Evolutionary conservation across 2,888 invertebrate species (phyloP).

Genomic region (Drosophila mulleri): DNA sequence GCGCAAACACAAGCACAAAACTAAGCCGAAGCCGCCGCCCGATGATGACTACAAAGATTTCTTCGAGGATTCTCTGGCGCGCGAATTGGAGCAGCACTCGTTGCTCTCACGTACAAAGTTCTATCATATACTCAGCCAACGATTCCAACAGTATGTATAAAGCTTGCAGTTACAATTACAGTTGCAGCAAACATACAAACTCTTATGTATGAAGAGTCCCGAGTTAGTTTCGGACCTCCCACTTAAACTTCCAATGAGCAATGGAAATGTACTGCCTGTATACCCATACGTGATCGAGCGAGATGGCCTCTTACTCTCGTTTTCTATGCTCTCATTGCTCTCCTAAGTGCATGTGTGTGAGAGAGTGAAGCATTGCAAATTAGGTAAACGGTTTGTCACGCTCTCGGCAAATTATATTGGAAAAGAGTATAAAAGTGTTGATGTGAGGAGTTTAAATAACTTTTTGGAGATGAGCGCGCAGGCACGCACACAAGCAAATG

Average conservation of each 20-base stretch:
- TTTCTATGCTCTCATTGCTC: background rate
- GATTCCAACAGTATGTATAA: slow-evolving; percentile 65
- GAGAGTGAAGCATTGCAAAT: too few species aligned
- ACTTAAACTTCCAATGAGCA: background rate
- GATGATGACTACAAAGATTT: slow-evolving; percentile 57
- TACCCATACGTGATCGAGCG: background rate
- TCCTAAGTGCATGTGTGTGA: background rate
- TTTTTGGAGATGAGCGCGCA: background rate
- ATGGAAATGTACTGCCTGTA: background rate
- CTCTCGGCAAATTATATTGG: background rate
- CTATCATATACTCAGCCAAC: slow-evolving; percentile 65
- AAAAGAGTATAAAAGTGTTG: background rate
- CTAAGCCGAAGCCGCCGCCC: slow-evolving; percentile 23
- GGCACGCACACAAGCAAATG: background rate
- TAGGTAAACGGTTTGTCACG: background rate
- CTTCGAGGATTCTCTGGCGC: slow-evolving; percentile 38
- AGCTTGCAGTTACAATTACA: background rate
- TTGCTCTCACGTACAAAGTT: slow-evolving; percentile 68
- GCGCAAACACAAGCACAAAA: slow-evolving; percentile 43
- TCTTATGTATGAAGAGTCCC: background rate
- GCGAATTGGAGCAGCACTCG: slow-evolving; percentile 39
- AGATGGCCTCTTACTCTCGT: background rate
- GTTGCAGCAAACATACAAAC: background rate
- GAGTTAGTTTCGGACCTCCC: too few species aligned
- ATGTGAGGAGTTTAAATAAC: too few species aligned